phyloP scores from a whole-genome alignment of 2,113 vertebrate genomes.

The Marmota flaviventris region DNA sequence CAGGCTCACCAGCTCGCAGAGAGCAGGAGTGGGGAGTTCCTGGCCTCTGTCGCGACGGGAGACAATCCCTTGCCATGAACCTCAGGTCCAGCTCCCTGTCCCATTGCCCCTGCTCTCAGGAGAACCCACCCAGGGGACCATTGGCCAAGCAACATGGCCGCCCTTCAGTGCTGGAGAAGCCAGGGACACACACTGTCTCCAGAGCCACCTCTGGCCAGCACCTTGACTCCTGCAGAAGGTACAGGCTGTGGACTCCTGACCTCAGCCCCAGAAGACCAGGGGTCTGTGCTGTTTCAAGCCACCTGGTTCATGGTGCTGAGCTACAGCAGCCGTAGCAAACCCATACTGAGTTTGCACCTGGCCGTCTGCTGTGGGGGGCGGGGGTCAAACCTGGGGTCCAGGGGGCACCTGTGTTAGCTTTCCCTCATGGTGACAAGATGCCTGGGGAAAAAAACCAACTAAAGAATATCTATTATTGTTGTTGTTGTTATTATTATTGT shows the following conservation, averaged over 20 bases:
- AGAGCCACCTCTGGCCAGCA: not conserved
- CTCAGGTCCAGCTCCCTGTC: not conserved
- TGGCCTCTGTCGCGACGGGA: fast-evolving
- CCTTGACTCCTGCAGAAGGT: not conserved
- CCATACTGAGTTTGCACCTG: fast-evolving
- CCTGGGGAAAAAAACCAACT: not conserved
- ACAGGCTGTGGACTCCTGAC: not conserved
- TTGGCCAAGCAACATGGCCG: fast-evolving
- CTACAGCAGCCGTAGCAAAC: not conserved
- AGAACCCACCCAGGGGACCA: not conserved
- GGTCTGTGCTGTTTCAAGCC: not conserved
- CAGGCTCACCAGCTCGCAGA: not conserved
- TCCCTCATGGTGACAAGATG: too few relatives aligned
- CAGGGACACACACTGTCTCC: too few relatives aligned
- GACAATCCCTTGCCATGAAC: not conserved
- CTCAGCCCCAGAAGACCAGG: not conserved
- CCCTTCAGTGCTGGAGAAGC: not conserved
- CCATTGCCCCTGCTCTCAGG: not conserved
- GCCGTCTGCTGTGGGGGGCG: not conserved
- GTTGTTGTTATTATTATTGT: too few relatives aligned
- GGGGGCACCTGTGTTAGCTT: not conserved
- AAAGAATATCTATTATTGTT: too few relatives aligned
- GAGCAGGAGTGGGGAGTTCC: fast-evolving
- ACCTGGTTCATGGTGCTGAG: fast-evolving
- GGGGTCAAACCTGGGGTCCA: not conserved